Evolutionary conservation across 2,113 vertebrate genomes (phyloP), one percentile per base, ranked within the genome.

Genomic region (Propithecus coquereli): DNA sequence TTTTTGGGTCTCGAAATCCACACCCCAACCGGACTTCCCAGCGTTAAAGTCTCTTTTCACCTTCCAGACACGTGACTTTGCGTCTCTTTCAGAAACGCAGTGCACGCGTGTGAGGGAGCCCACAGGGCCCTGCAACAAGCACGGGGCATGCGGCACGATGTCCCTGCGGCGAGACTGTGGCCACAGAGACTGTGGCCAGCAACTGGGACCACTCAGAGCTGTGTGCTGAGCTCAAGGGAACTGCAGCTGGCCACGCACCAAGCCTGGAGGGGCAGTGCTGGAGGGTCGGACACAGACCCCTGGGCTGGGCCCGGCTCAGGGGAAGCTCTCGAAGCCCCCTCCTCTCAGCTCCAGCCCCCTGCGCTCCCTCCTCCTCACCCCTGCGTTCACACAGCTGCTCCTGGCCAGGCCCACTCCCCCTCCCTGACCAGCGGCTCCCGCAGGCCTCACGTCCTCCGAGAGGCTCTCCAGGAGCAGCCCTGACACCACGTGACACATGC

Each of bases 81-180:
- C 18, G 40, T n/a, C 54, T 16, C 86, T 76, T 13, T 32, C 52
- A 37, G 27, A 84, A 45, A 23, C 6, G 8, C 2, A 10, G 45
- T 25, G 6, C 7, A 2, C 14, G 2, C 0, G 9, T 16, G 47
- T 7, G 54, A 52, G 30, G 1, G 12, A 25, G n/a, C 40, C n/a
- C 14, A 5, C 9, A 0, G 14, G 34, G 7, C 45, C 13, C 70
- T 76, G 23, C 45, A 3, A 17, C 3, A 16, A 52, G 25, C 54
- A 6, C 11, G 7, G 3, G 47, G 20, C 11, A 23, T 7, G 8
- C 0, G 40, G 20, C 47, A 27, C 4, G 0, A 1, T 1, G 0
- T 2, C 5, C 20, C 3, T 6, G 32, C 8, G 40, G 34, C 0
- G n/a, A 70, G 61, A 4, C 22, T n/a, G 13, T 4, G 45, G 45